Base-by-base conservation (phyloP, 2,797 vertebrate genomes). In the Lacerta viridis region DNA sequence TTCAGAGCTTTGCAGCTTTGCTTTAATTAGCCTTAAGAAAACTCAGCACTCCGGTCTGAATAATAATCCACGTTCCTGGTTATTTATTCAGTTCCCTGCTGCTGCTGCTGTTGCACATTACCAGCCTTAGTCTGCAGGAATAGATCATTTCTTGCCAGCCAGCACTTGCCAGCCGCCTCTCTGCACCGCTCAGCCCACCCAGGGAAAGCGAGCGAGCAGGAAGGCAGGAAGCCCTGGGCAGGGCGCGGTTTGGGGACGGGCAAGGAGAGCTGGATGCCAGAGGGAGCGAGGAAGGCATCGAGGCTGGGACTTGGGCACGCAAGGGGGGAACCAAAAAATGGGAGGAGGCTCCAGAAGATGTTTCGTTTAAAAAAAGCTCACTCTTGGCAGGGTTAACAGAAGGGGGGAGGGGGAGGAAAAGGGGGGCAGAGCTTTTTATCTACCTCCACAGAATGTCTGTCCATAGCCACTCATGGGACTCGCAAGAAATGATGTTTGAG, bases 51-150 rank as follows among this genome's bases (percentile, higher is more conserved):
- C 85, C 91, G 90, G 80, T 95, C 90, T 94, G 93, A 95, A 94
- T 93, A 96, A 96, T 94, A 96, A 96, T 94, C 95, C 93, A 86
- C 64, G 66, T 88, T 88, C 84, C 91, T 85, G 90, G 94, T 92
- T 96, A 95, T 95, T 96, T 96, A 95, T 96, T 94, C 92, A 91
- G 92, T 68, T 95, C 93, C 95, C 94, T 79, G 90, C 95, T 94
- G 95, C 92, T 87, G 4, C 80, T 66, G 83, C 61, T 25, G 43
- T 41, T 71, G 43, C 25, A 78, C 92, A 87, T 88, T 89, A 91
- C 83, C 91, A 88, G 89, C 94, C 90, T 87, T 17, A 88, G 84
- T 1, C 94, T 88, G 92, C 82, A 88, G 95, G 93, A 93, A 94
- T 78, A 71, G 71, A 92, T 90, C 92, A 83, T 29, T 88, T 84